Evolutionary conservation across 2,888 invertebrate species (phyloP).

Genomic region (Ypsolopha scabrella): DNA sequence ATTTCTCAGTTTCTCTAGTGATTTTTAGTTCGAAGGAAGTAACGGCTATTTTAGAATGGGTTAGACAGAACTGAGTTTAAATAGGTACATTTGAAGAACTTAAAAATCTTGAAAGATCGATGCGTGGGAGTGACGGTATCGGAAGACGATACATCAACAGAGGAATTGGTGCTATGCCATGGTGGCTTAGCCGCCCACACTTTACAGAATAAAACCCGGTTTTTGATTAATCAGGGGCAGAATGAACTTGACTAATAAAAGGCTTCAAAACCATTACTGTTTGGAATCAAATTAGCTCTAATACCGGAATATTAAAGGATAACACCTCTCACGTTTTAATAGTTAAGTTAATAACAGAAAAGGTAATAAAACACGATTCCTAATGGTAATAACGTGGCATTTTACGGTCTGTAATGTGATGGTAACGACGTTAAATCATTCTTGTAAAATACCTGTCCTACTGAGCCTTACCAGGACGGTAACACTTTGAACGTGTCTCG

Average conservation of each 20-base stretch:
- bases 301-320: too few species aligned
- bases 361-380: neutral
- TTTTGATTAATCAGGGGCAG: too few species aligned
- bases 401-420: conserved; percentile 18
- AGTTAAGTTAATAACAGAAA: neutral
- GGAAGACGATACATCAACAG: too few species aligned
- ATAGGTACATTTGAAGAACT: neutral
- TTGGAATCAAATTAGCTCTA: too few species aligned
- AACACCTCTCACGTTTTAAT: too few species aligned
- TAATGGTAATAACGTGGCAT: neutral
- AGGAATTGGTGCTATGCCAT: too few species aligned
- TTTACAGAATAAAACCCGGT: too few species aligned
- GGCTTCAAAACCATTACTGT: too few species aligned
- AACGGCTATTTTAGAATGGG: neutral
- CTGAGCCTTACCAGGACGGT: neutral
- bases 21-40: neutral
- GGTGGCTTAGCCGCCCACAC: too few species aligned
- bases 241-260: too few species aligned
- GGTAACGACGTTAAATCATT: conserved; percentile 37
- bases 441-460: conserved; percentile 18
- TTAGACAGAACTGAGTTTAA: neutral
- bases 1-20: neutral
- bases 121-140: neutral
- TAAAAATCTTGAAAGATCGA: neutral
- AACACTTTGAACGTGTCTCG: conserved; percentile 1